These are phyloP conservation scores for Corapipo altera DNA, from an alignment of 2,113 vertebrate genomes.

Conservation along the genomic window DNA sequence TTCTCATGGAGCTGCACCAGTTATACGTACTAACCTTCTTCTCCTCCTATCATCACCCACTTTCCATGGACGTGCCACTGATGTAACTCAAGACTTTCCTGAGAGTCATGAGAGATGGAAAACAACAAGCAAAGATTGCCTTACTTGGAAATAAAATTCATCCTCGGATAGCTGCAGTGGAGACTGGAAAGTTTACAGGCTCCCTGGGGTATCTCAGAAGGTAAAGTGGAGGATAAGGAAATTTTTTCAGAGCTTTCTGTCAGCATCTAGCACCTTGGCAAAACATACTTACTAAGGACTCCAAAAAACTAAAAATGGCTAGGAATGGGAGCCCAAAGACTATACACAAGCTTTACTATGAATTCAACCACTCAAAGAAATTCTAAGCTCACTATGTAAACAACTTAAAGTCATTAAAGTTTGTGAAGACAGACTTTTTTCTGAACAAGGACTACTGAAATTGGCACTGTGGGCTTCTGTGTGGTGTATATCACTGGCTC, in stretches of 20 bases:
- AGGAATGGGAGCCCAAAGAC: neutral
- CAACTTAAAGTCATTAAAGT: neutral
- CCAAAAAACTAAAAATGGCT: neutral
- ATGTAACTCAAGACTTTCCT: neutral
- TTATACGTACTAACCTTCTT: neutral
- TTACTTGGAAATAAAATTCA: neutral
- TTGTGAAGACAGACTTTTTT: neutral
- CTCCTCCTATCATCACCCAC: neutral
- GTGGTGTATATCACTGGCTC: neutral
- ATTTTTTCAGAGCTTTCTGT: neutral
- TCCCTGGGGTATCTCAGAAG: neutral
- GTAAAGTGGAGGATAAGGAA: neutral
- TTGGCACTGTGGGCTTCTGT: neutral
- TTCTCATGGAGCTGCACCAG: neutral
- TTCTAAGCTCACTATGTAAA: neutral
- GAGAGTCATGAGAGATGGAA: neutral
- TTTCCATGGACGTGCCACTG: neutral
- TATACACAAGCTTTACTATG: neutral
- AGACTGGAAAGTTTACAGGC: neutral
- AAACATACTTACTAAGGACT: neutral
- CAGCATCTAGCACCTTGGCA: neutral
- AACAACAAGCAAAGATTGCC: neutral
- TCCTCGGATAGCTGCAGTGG: neutral
- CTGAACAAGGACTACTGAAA: neutral
- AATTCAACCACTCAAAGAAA: neutral